phyloP scores from a whole-genome alignment of 2,113 vertebrate species.

The Xiphias gladius region DNA sequence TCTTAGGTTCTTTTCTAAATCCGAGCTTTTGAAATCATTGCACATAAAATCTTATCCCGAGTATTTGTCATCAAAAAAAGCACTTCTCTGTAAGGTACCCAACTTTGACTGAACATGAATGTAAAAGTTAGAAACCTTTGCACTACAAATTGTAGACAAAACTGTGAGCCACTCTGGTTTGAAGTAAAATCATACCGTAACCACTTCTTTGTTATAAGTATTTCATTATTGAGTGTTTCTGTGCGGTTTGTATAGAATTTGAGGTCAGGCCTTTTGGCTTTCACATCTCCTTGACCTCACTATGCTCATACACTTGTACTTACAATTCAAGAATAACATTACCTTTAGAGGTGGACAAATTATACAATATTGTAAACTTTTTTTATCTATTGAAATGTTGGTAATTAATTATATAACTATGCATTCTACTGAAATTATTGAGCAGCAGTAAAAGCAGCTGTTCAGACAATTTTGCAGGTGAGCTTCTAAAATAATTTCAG shows the following conservation, averaged over 20 bases:
- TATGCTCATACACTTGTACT: background rate
- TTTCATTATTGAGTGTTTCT: background rate
- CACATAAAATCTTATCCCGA: background rate
- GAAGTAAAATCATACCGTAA: background rate
- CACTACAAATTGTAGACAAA: background rate
- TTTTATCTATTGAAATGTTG: background rate
- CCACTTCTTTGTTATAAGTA: background rate
- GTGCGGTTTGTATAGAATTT: too few species aligned
- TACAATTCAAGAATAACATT: background rate
- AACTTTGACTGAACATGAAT: background rate
- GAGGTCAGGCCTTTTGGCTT: background rate
- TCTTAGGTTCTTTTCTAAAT: slow-evolving; percentile 1
- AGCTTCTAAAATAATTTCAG: background rate
- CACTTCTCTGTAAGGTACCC: too few species aligned
- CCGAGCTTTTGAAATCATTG: slow-evolving; percentile 12
- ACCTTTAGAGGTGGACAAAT: background rate
- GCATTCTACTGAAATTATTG: background rate
- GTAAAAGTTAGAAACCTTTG: background rate
- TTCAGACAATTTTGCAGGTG: background rate
- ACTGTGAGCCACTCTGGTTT: background rate
- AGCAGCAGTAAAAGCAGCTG: slow-evolving; percentile 10
- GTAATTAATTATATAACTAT: background rate
- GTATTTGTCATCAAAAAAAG: background rate
- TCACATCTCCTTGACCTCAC: background rate
- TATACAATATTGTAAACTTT: background rate